Evolutionary conservation across 2,888 invertebrate species (phyloP), one percentile per base, ranked within the genome.

Genomic region (Lysandra bellargus): DNA sequence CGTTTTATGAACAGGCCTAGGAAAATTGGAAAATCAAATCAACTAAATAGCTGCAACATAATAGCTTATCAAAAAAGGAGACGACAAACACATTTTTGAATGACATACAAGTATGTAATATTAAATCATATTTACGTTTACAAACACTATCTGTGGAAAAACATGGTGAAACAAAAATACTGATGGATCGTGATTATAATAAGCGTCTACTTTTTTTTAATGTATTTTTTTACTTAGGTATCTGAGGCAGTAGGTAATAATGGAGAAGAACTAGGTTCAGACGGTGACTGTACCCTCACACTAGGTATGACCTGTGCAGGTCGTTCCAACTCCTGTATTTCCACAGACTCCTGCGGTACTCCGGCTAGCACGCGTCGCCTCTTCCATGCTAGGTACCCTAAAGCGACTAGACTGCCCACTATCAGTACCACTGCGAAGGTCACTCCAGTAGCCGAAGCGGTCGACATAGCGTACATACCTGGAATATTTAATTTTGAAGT

Each of bases 381-480:
- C 84, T 89, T 91, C 92, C 92, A 93, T 0, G 88, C 90, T 1
- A 89, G 78, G 64, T 89, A 85, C 0, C 87, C 91, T 0, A 93
- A 84, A 1, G 88, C 78, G 2, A 80, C 83, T 1, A 94, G 83
- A 44, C 88, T 83, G 0, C 83, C 82, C 0, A 85, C 83, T 1
- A 91, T 85, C 1, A 87, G 85, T 7, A 93, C 85, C 0, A 84
- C 87, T 4, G 91, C 93, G 37, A 93, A 86, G 1, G 89, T 88
- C 77, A 94, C 88, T 6, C 91, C 92, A 0, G 90, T 90, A 0
- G 88, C 88, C 17, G 94, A 92, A n/a, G 92, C 92, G 84, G 89
- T 90, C 33, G 94, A 91, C 89, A 93, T 89, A 81, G 89, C 87
- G 85, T 91, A 90, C 78, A 91, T 81, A 73, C 92, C 94, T 94